Conservation (phyloP, 2,888 invertebrate genomes). For the Heliconius charithonia region DNA sequence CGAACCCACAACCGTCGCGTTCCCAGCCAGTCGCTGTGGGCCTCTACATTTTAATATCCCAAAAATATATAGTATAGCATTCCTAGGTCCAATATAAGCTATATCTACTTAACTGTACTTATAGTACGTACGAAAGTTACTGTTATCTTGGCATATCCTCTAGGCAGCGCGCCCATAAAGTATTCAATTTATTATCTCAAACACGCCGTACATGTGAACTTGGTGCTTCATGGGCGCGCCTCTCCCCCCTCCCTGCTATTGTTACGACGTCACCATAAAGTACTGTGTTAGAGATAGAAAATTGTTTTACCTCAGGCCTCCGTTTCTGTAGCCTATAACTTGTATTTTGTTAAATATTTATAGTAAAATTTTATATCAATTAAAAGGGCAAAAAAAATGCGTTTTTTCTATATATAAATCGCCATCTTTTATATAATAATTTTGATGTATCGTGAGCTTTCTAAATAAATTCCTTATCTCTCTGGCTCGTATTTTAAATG, state of each 20-base stretch:
- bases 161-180: constrained; percentile 80
- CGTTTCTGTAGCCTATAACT: constrained; percentile 63
- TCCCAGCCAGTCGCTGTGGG: neutral
- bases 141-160: constrained; percentile 85
- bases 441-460: constrained; percentile 50
- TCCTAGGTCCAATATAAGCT: constrained; percentile 67
- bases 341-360: constrained; percentile 32
- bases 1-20: neutral
- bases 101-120: constrained; percentile 64
- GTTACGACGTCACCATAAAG: constrained; percentile 82
- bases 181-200: constrained; percentile 64
- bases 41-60: constrained; percentile 1
- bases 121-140: constrained; percentile 82
- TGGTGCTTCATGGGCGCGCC: constrained; percentile 73
- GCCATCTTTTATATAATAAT: constrained; percentile 35
- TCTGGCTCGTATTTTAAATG: constrained; percentile 82
- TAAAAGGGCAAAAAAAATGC: constrained; percentile 63
- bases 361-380: constrained; percentile 52
- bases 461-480: constrained; percentile 82
- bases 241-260: constrained; percentile 83
- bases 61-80: constrained; percentile 14
- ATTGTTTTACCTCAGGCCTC: constrained; percentile 78
- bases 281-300: constrained; percentile 78
- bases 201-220: constrained; percentile 57
- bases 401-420: constrained; percentile 68